Percentiles rank a stretch among this genome's conserved stretches.
Evolutionary conservation across 1,140 invertebrate genomes (phyloP).

Genomic region (Pseudomyrmex flavicornis): DNA sequence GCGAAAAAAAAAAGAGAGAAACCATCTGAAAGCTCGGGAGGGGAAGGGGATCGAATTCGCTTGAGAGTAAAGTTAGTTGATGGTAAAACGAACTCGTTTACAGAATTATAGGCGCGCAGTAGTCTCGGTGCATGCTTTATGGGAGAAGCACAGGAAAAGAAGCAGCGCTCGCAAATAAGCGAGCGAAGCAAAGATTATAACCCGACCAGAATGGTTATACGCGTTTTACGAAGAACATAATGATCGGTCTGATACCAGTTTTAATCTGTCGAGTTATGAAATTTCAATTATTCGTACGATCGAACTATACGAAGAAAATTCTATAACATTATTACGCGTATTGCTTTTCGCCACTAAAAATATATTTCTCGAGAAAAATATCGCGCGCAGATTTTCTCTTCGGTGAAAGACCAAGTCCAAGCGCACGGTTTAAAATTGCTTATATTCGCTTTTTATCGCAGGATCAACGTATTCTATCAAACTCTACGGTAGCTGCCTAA

Average conservation of each 20-base stretch:
- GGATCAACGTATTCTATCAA: conserved; percentile 15
- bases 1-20: neutral
- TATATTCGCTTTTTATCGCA: conserved; percentile 23
- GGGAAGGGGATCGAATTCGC: conserved; percentile 24
- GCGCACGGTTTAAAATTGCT: conserved; percentile 27
- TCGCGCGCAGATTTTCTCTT: conserved; percentile 2
- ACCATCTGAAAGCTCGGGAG: neutral
- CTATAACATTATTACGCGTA: neutral
- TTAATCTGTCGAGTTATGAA: neutral
- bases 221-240: neutral
- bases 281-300: neutral
- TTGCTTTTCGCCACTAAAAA: neutral
- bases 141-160: neutral
- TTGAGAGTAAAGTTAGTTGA: conserved; percentile 54
- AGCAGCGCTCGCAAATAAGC: conserved; percentile 13
- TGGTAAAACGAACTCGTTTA: conserved; percentile 58
- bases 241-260: neutral
- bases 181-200: conserved; percentile 19
- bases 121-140: conserved; percentile 21
- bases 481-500: conserved; percentile 9
- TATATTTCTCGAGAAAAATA: neutral
- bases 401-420: conserved; percentile 7
- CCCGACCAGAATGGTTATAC: neutral
- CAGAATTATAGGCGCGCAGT: conserved; percentile 38
- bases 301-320: neutral